Conservation (phyloP, 1,140 invertebrate species). For the Drosophila orena region DNA sequence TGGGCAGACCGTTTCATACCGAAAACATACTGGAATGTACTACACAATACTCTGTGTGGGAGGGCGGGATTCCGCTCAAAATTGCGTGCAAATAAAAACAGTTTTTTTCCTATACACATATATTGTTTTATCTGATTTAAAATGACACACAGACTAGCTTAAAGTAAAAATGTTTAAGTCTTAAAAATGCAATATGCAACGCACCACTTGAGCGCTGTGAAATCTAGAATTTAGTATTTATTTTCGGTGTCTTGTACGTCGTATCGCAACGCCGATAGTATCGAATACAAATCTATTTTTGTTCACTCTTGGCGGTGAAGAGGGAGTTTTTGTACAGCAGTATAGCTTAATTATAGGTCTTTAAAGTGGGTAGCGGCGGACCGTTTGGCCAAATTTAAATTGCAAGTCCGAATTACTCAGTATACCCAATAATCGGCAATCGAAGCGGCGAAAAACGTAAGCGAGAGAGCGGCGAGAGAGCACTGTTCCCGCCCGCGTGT, state of each 20-base stretch:
- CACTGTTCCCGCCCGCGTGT: conserved; percentile 39
- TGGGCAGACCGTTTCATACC: no score
- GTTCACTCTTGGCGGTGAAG: background rate
- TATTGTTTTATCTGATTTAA: no score
- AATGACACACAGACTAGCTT: no score
- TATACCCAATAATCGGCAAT: background rate
- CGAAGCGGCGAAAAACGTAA: conserved; percentile 31
- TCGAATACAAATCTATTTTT: background rate
- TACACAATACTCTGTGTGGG: no score
- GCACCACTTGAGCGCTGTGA: no score
- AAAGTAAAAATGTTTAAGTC: no score
- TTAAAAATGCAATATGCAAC: no score
- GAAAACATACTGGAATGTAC: no score
- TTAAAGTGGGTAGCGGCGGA: conserved; percentile 10
- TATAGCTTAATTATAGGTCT: conserved; percentile 52
- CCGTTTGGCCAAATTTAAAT: conserved; percentile 10
- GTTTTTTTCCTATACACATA: no score
- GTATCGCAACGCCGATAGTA: background rate
- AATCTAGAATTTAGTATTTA: background rate
- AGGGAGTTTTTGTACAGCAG: conserved; percentile 51
- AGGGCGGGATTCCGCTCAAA: no score
- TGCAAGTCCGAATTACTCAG: background rate
- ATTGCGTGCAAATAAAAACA: no score
- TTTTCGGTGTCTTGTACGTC: background rate
- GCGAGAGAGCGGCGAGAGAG: conserved; percentile 22